Conservation (phyloP, 23 tunicate genomes). For the Styela clava region DNA sequence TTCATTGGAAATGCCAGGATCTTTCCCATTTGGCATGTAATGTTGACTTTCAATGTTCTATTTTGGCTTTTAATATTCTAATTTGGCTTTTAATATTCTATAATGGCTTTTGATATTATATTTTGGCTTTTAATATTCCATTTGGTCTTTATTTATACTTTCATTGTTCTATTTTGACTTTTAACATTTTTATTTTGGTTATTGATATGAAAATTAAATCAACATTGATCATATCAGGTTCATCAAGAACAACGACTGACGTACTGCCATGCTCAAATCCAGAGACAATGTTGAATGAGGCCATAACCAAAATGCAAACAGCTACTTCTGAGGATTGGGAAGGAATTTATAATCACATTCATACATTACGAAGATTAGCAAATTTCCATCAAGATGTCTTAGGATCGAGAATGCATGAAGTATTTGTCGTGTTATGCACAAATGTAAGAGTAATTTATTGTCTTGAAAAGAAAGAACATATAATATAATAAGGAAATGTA, state of each 20-base stretch:
- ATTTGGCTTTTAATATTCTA: no score
- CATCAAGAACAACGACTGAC: constrained; percentile 23
- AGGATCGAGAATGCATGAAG: constrained; percentile 55
- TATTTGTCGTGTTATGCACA: constrained; percentile 45
- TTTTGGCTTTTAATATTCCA: no score
- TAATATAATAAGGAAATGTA: no score
- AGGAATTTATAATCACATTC: constrained; percentile 39
- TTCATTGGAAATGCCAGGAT: no score
- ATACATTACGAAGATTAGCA: constrained; percentile 51
- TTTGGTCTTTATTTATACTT: no score
- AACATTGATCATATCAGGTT: constrained; percentile 5
- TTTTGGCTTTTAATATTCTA: no score
- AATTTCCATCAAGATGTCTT: constrained; percentile 45
- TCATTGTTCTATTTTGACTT: no score
- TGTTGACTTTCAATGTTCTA: no score
- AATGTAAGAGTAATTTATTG: constrained; percentile 61
- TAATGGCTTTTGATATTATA: no score
- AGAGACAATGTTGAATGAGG: constrained; percentile 49
- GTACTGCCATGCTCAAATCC: constrained; percentile 38
- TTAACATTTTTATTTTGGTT: no score
- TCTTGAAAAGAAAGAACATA: no score
- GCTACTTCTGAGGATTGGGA: constrained; percentile 73
- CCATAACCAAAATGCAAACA: constrained; percentile 33
- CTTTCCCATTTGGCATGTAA: no score
- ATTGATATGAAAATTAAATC: background rate